Evolutionary conservation across 2,113 vertebrate species (phyloP), one percentile per base, ranked within the genome.

Genomic region (Phycodurus eques): DNA sequence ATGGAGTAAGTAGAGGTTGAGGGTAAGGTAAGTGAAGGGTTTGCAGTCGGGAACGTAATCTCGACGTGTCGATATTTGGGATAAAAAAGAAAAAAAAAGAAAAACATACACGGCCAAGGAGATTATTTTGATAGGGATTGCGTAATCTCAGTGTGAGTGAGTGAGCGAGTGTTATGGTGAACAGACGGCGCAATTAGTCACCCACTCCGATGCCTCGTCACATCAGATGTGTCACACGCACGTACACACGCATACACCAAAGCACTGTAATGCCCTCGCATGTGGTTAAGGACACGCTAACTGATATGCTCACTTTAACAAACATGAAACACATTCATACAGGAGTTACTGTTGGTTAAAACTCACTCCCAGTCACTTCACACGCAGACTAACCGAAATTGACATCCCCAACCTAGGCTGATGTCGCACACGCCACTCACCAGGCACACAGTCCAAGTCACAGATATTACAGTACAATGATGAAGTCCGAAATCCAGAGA

Each of bases 101-200:
- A 17, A 47, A 5, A 59, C 72, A 61, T 71, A 80, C 68, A 68
- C 13, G 49, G 63, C 73, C 68, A 69, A 72, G 71, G 68, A 81
- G 89, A 90, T 89, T 84, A 90, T 85, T 72, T 72, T 51, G 76
- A 74, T 79, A 13, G 60, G n/a, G 69, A 83, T 88, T 89, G 82
- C 70, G 42, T 89, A 88, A 90, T 76, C 74, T 74, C 15, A 10
- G 71, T 77, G 77, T 79, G 77, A 68, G 79, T 31, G 74, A 49
- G 54, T 81, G 75, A 71, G 78, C 73, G 85, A 56, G 75, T 82
- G 71, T 80, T 59, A 68, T 75, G 73, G 54, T 6, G 59, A 82
- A 73, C 83, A 86, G 84, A 88, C 76, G 51, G 78, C 77, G 63
- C 78, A 87, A 84, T 89, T 88, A 91, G 87, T 85, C 86, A 88